phyloP scores from a whole-genome alignment of 2,797 vertebrate species.

The Eulemur coronatus region DNA sequence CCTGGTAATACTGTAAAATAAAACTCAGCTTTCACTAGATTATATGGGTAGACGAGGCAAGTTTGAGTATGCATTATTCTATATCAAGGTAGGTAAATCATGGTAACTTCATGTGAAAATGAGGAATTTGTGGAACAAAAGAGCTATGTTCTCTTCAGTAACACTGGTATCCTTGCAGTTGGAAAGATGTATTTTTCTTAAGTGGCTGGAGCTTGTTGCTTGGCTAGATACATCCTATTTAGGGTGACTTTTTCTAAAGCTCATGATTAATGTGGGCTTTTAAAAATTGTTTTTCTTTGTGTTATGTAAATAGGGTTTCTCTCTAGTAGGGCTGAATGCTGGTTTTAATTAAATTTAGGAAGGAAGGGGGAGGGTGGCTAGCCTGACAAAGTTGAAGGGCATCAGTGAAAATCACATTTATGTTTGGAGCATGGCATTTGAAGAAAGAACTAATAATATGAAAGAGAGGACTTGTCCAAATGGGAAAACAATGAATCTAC shows the following conservation, averaged over 20 bases:
- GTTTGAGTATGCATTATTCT: constrained; percentile 5
- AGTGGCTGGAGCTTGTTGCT: constrained; percentile 64
- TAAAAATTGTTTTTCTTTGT: constrained; percentile 82
- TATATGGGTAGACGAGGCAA: neutral
- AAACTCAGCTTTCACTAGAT: neutral
- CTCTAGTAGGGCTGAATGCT: constrained; percentile 73
- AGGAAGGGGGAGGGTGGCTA: constrained; percentile 53
- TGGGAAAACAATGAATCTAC: constrained; percentile 50
- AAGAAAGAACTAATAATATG: constrained; percentile 78
- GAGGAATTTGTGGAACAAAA: constrained; percentile 12
- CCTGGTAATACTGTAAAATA: neutral
- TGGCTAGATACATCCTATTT: constrained; percentile 72
- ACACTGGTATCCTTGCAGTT: neutral
- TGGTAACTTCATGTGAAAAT: constrained; percentile 2
- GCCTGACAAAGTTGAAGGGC: constrained; percentile 78
- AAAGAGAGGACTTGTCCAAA: constrained; percentile 73
- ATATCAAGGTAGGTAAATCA: neutral
- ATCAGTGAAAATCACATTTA: constrained; percentile 78
- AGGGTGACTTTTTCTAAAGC: constrained; percentile 76
- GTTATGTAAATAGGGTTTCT: constrained; percentile 82
- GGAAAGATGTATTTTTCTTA: constrained; percentile 58
- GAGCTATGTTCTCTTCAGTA: neutral
- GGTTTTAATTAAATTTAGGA: constrained; percentile 82
- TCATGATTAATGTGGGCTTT: constrained; percentile 81
- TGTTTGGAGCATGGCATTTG: constrained; percentile 76